Evolutionary conservation across 2,888 invertebrate species (phyloP).

Genomic region (Elgonia sp.): DNA sequence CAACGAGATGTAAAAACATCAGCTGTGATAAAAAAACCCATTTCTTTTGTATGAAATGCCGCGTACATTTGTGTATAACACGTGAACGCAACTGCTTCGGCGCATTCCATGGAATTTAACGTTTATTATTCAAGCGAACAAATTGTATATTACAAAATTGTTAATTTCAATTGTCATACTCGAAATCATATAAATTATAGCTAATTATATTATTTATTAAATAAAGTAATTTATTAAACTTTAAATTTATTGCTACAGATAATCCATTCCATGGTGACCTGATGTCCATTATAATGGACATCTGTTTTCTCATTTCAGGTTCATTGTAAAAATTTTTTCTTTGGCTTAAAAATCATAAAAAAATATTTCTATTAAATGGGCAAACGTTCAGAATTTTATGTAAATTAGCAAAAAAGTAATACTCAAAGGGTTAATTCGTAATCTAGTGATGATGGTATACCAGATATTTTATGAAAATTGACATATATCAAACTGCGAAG

Average conservation of each 20-base stretch:
- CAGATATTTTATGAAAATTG: too few species aligned
- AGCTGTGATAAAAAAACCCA: slow-evolving; percentile 43
- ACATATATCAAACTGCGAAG: too few species aligned
- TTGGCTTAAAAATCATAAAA: slow-evolving; percentile 2
- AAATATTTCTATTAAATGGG: slow-evolving; percentile 7
- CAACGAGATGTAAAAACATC: too few species aligned
- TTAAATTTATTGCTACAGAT: neutral
- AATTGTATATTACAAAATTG: neutral
- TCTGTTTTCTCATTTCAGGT: neutral
- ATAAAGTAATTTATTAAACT: neutral
- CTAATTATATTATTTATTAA: neutral
- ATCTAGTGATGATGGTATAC: too few species aligned
- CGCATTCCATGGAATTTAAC: slow-evolving; percentile 8
- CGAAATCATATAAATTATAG: neutral
- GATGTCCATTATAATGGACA: slow-evolving; percentile 9
- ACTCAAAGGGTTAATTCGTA: slow-evolving; percentile 50
- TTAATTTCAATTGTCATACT: neutral
- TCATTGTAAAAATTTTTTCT: neutral
- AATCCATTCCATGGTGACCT: slow-evolving; percentile 3
- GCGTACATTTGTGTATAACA: slow-evolving; percentile 40
- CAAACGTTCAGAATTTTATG: slow-evolving; percentile 21
- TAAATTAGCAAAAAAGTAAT: slow-evolving; percentile 10
- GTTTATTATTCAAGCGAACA: neutral
- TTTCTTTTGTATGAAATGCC: slow-evolving; percentile 45
- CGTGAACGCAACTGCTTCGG: slow-evolving; percentile 39